phyloP scores from a whole-genome alignment of 2,888 invertebrate species.

The Yponomeuta plumbellus region DNA sequence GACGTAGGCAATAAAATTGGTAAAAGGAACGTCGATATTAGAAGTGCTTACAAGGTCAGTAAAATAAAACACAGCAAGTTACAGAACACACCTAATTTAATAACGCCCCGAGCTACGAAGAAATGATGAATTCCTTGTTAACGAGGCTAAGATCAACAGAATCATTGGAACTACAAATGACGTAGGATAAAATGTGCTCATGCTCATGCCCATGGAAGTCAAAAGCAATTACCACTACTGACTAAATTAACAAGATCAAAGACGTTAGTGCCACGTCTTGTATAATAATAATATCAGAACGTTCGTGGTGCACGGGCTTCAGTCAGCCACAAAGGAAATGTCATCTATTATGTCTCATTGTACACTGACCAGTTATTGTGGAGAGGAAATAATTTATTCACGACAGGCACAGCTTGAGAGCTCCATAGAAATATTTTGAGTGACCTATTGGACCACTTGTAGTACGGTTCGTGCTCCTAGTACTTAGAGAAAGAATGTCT shows the following conservation, averaged over 20 bases:
- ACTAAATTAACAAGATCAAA: conserved; percentile 44
- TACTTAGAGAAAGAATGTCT: no score
- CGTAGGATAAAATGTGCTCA: conserved; percentile 4
- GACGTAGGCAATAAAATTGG: conserved; percentile 35
- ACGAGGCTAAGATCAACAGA: neutral
- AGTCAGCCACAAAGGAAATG: conserved; percentile 58
- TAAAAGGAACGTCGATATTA: neutral
- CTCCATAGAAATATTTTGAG: conserved; percentile 26
- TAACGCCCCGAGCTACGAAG: neutral
- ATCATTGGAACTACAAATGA: neutral
- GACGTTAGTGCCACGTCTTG: conserved; percentile 30
- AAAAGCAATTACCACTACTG: conserved; percentile 42
- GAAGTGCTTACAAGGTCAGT: neutral
- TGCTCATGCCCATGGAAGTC: conserved; percentile 22
- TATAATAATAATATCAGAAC: conserved; percentile 41
- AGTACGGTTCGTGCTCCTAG: conserved; percentile 19
- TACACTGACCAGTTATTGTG: conserved; percentile 59
- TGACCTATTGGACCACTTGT: conserved; percentile 31
- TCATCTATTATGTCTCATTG: conserved; percentile 64
- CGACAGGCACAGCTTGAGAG: conserved; percentile 34
- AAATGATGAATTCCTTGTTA: neutral
- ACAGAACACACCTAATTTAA: neutral
- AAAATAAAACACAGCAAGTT: neutral
- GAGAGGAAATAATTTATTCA: conserved; percentile 70
- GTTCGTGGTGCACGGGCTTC: conserved; percentile 29